Evolutionary conservation across 2,888 invertebrate species (phyloP).

Genomic region (Gymnosoma rotundatum): DNA sequence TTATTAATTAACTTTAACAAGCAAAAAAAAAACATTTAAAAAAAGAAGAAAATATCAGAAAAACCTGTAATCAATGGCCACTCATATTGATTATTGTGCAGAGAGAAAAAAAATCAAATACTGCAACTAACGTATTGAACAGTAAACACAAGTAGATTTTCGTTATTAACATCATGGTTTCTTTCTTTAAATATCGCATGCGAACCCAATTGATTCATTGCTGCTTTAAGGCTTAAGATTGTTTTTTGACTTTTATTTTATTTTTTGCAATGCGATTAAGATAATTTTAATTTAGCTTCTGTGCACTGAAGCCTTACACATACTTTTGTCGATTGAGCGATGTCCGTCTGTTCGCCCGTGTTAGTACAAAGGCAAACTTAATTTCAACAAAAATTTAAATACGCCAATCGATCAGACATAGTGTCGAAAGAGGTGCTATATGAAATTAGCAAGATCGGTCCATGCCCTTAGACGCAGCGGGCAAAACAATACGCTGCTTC

Average conservation of each 20-base stretch:
- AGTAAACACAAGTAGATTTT: slow-evolving; percentile 45
- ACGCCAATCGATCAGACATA: too few relatives aligned
- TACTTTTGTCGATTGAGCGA: too few relatives aligned
- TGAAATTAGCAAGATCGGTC: too few relatives aligned
- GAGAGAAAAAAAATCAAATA: neutral
- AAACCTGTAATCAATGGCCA: slow-evolving; percentile 28
- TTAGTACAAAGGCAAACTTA: too few relatives aligned
- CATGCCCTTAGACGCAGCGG: too few relatives aligned
- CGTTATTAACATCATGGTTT: slow-evolving; percentile 30
- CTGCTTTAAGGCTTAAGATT: slow-evolving; percentile 47
- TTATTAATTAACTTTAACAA: slow-evolving; percentile 55
- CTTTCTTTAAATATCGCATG: slow-evolving; percentile 43
- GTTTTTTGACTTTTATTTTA: slow-evolving; percentile 8
- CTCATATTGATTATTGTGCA: slow-evolving; percentile 30
- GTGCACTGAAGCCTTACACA: neutral
- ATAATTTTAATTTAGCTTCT: neutral
- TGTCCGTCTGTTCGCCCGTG: too few relatives aligned
- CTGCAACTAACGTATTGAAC: slow-evolving; percentile 7
- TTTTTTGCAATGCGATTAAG: neutral
- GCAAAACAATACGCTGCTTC: too few relatives aligned
- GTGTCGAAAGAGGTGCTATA: too few relatives aligned
- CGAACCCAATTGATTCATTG: slow-evolving; percentile 64
- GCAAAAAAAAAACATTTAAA: too few relatives aligned
- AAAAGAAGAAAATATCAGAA: neutral
- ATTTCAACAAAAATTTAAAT: too few relatives aligned